Base-by-base conservation (phyloP, 1,140 invertebrate species). In the Trichogramma pretiosum region DNA sequence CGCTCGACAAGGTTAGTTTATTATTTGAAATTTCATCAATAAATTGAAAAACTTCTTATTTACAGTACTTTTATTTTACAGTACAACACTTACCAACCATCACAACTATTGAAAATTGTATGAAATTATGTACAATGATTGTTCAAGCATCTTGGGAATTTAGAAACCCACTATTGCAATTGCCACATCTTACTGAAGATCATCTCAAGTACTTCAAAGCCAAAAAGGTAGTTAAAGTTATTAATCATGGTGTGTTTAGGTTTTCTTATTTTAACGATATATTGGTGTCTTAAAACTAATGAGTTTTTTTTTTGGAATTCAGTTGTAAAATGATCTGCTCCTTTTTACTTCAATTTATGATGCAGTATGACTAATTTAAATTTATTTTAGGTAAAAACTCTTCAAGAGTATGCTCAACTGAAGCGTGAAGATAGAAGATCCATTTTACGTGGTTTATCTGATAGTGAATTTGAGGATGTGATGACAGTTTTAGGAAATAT, bases 91-190 rank as follows among this genome's bases (percentile, higher is more conserved):
- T 93, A 49, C 93, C 94, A 11, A 83, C 83, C 38, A 85, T 99
- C 52, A 91, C 94, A 61, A 98, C 95, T 2, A 85, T 99, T 48
- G 96, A 99, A 72, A 95, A 94, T 67, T 88, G 89, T 57, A 98
- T 99, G 91, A 97, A 95, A 72, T 66, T 98, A 22, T 87, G 85
- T 54, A 91, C 93, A 38, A 94, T 98, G 89, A 82, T 98, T 36
- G 89, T 98, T 1, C 97, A 99, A 77, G 96, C 80, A 1, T 73
- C 98, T 34, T 97, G 93, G 89, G 91, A 96, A 56, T 85, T 81
- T 61, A 92, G 93, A 68, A 94, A 87, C 54, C 88, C 93, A 3
- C 66, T 99, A 10, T 73, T 98, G 7, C 96, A 99, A 73, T 72
- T 99, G 46, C 97, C 97, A 32, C 90, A 99, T 66, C 83, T 99